A percentile compares a stretch with the other conserved stretches of the same genome.
phyloP scores from a whole-genome alignment of 2,113 vertebrate genomes.

The Labeo rohita region DNA sequence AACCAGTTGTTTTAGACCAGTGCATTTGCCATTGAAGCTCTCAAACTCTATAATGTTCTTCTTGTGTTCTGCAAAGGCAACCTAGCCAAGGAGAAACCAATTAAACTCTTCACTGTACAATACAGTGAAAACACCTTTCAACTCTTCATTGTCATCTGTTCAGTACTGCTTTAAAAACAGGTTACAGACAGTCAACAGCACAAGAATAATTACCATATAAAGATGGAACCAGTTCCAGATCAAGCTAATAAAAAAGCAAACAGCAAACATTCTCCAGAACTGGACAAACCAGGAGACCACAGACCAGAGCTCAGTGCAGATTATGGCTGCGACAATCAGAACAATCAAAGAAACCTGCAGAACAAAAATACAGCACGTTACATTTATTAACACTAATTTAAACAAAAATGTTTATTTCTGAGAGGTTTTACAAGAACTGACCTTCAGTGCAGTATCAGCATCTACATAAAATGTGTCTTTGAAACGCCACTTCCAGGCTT shows the following conservation, averaged over 20 bases:
- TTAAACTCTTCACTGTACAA: too few relatives aligned
- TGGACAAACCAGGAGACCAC: conserved; percentile 82
- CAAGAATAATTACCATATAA: conserved; percentile 83
- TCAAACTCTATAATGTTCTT: conserved; percentile 83
- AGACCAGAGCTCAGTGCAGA: conserved; percentile 87
- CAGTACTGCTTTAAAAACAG: background rate
- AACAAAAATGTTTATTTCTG: too few relatives aligned
- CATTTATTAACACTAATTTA: background rate
- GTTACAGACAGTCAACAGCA: background rate
- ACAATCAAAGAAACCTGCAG: conserved; percentile 77
- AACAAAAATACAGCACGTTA: conserved; percentile 16
- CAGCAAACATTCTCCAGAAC: conserved; percentile 77
- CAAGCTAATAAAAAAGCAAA: conserved; percentile 86
- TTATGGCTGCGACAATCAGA: conserved; percentile 72
- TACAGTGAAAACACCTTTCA: too few relatives aligned
- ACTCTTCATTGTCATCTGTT: background rate
- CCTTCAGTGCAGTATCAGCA: conserved; percentile 79
- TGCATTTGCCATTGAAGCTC: conserved; percentile 71
- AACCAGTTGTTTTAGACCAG: conserved; percentile 76
- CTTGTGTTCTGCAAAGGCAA: conserved; percentile 88
- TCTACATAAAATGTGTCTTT: conserved; percentile 90
- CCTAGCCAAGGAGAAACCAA: conserved; percentile 65
- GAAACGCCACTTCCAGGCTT: conserved; percentile 89
- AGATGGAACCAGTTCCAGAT: conserved; percentile 95
- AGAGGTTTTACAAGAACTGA: conserved; percentile 55